A percentile compares a stretch with the other conserved stretches of the same genome.
phyloP scores from a whole-genome alignment of 2,113 vertebrate genomes.

The Corythaixoides concolor region DNA sequence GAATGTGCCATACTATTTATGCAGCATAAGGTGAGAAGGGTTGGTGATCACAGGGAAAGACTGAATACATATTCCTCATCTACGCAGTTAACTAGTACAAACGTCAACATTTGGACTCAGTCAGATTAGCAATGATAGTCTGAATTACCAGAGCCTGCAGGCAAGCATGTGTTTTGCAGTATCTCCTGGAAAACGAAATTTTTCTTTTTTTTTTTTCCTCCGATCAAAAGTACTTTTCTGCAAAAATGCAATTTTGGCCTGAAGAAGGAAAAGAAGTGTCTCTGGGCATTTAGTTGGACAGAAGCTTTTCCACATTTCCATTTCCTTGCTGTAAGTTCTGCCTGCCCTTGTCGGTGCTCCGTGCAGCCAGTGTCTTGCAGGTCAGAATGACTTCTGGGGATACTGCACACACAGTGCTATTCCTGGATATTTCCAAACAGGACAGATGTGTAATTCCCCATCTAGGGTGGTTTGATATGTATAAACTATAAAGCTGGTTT shows the following conservation, averaged over 20 bases:
- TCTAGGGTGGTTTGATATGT: not conserved
- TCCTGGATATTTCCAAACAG: not conserved
- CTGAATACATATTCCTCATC: not conserved
- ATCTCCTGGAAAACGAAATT: not conserved
- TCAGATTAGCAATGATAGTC: not conserved
- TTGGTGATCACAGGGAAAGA: not conserved
- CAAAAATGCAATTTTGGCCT: not conserved
- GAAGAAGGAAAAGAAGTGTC: not conserved
- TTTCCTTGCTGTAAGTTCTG: not conserved
- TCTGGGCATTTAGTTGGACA: not conserved
- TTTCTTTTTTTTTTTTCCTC: too few relatives aligned
- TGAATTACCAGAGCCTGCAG: not conserved
- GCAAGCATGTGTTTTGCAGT: not conserved
- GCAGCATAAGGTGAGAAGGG: not conserved
- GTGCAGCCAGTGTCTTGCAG: not conserved
- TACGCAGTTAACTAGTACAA: not conserved
- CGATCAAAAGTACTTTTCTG: not conserved
- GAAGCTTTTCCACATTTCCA: not conserved
- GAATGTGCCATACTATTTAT: conserved; percentile 33
- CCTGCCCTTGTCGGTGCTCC: not conserved
- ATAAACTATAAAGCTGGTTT: not conserved
- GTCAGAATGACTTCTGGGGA: not conserved
- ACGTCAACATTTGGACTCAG: not conserved
- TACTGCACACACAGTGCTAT: not conserved
- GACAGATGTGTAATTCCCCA: not conserved